Conservation (phyloP, 1,140 invertebrate genomes). For the Drosophila rufa region DNA sequence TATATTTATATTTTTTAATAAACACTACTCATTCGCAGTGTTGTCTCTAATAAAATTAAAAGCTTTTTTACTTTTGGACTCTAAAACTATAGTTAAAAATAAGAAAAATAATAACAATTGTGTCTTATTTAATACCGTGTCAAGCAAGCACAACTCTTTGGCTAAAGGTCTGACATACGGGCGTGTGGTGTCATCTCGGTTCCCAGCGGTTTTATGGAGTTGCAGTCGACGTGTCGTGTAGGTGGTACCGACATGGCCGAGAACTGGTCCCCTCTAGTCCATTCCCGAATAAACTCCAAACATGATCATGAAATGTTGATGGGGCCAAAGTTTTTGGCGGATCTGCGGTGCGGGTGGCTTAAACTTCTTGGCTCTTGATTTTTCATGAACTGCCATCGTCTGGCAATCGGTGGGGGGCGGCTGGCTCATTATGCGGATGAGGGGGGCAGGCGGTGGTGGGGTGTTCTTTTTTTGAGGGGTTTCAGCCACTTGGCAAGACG, state of each 20-base stretch:
- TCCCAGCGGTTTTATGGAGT: slow-evolving; percentile 55
- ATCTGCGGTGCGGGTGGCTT: slow-evolving; percentile 27
- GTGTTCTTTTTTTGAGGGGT: slow-evolving; percentile 13
- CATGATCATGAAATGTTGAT: slow-evolving; percentile 52
- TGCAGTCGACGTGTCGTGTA: slow-evolving; percentile 40
- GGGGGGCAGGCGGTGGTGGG: background rate
- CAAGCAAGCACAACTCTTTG: background rate
- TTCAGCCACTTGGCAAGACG: slow-evolving; percentile 66
- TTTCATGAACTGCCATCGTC: slow-evolving; percentile 75
- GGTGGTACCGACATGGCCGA: slow-evolving; percentile 34
- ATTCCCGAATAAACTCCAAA: slow-evolving; percentile 45
- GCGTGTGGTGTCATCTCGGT: slow-evolving; percentile 45
- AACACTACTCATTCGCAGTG: background rate
- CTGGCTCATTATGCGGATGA: slow-evolving; percentile 70
- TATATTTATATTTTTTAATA: too few relatives aligned
- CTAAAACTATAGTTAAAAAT: background rate
- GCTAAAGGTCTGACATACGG: slow-evolving; percentile 1
- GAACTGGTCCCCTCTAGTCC: background rate
- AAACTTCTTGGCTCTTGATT: slow-evolving; percentile 70
- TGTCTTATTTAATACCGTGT: background rate
- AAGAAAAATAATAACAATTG: too few relatives aligned
- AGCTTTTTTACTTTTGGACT: background rate
- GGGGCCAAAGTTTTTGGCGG: slow-evolving; percentile 48
- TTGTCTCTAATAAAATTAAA: background rate
- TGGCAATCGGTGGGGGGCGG: slow-evolving; percentile 40